Conservation (phyloP, 2,888 invertebrate species). For the Cordilura impudica region DNA sequence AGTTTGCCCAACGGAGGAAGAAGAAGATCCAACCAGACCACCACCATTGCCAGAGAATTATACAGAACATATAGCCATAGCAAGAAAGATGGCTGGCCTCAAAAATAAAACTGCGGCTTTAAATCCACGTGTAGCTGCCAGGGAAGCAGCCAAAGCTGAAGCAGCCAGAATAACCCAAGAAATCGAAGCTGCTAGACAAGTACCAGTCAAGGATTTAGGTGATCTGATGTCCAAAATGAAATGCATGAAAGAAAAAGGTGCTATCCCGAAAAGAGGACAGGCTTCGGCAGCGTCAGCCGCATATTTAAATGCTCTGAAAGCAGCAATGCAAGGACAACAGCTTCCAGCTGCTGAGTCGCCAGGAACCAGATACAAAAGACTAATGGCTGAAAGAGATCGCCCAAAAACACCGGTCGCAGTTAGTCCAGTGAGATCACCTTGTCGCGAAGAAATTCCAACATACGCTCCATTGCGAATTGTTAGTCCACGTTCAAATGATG, state of each 20-base stretch:
- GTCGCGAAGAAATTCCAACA: not conserved
- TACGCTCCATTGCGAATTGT: constrained; percentile 32
- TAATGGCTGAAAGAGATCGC: not conserved
- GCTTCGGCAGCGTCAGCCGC: constrained; percentile 27
- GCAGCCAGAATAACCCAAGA: not conserved
- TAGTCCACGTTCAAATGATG: constrained; percentile 18
- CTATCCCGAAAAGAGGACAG: constrained; percentile 5
- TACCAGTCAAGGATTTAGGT: constrained; percentile 19
- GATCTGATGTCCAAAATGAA: constrained; percentile 19
- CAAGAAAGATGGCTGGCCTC: constrained; percentile 39
- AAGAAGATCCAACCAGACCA: no score
- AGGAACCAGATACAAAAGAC: constrained; percentile 27
- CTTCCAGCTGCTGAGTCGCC: constrained; percentile 18
- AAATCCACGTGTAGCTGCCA: constrained; percentile 18
- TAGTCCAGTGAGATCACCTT: not conserved
- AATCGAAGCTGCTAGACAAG: not conserved
- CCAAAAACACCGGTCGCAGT: not conserved
- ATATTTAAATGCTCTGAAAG: constrained; percentile 31
- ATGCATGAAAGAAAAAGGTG: constrained; percentile 9
- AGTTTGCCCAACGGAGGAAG: constrained; percentile 3
- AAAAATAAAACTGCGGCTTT: constrained; percentile 27
- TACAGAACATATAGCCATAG: constrained; percentile 22
- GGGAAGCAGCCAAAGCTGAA: constrained; percentile 22
- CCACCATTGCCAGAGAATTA: constrained; percentile 18
- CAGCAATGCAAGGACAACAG: constrained; percentile 8